Conservation (phyloP, 2,888 invertebrate genomes). For the Ethmia dodecea region DNA sequence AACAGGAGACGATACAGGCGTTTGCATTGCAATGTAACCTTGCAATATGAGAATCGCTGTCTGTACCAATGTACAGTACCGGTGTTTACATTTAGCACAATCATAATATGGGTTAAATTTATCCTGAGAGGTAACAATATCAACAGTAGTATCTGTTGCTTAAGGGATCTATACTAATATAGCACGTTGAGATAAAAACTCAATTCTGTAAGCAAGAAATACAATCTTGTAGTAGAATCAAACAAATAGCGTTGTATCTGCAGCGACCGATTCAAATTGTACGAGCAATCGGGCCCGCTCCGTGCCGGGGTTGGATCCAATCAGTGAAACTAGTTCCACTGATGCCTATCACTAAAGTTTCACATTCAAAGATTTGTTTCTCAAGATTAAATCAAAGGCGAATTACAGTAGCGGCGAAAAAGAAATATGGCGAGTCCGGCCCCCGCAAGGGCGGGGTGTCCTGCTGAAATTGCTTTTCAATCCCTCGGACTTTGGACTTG, state of each 20-base stretch:
- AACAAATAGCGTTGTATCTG: slow-evolving; percentile 61
- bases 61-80: no score
- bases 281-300: slow-evolving; percentile 43
- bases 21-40: no score
- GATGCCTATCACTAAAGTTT: slow-evolving; percentile 76
- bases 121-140: no score
- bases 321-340: slow-evolving; percentile 70
- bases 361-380: slow-evolving; percentile 78
- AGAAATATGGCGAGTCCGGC: slow-evolving; percentile 74
- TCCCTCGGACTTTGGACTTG: slow-evolving; percentile 80
- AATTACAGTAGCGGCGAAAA: slow-evolving; percentile 77
- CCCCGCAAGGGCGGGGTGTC: slow-evolving; percentile 72
- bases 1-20: no score
- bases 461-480: slow-evolving; percentile 79
- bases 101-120: no score
- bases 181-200: slow-evolving; percentile 28
- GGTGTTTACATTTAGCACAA: no score
- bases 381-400: slow-evolving; percentile 77
- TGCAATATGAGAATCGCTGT: no score
- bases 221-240: slow-evolving; percentile 69
- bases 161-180: slow-evolving; percentile 2
- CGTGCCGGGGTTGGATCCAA: slow-evolving; percentile 62
- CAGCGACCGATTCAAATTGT: slow-evolving; percentile 65
- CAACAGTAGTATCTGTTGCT: not conserved
- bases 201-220: slow-evolving; percentile 58